Evolutionary conservation across 2,888 invertebrate genomes (phyloP), one percentile per base, ranked within the genome.

Genomic region (Lepidocyrtoides sp.): DNA sequence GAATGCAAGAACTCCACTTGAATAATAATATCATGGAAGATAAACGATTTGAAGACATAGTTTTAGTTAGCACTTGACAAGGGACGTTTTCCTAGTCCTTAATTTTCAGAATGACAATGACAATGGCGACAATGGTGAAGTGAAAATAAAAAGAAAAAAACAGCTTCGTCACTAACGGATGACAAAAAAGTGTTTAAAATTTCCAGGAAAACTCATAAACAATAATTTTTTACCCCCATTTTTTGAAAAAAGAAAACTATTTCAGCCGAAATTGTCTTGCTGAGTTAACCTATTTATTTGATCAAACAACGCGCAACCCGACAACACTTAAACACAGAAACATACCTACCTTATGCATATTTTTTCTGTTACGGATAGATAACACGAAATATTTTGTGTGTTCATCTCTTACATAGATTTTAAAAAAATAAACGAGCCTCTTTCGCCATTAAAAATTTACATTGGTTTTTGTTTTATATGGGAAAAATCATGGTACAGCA

Each of bases 151-250:
- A 26, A 54, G 3, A 32, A 79, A 41, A 63, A 83, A 63, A 86
- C 66, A 57, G 87, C 66, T 66, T 66, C 79, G 63, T 87, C 87
- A 87, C 81, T 82, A 81, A 88, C 57, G 57, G 41, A 88, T 88
- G 88, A 88, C 87, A 79, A 66, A 51, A 63, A 51, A n/a, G n/a
- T 44, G 32, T 51, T 44, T 51, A 0, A n/a, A 20, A 69, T 4
- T 72, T 54, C 51, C 60, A 20, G 20, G 44, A 29, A 41, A 82
- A 82, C 32, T 79, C 77, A 51, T 77, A 51, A 77, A 79, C 51
- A 57, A 51, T 54, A 29, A 32, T 79, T 32, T 57, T n/a, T n/a
- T n/a, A n/a, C n/a, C n/a, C 79, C 17, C 14, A 51, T 51, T 51
- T 36, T 36, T 17, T 26, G 0, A 17, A 32, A 54, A 54, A n/a